Base-by-base conservation (phyloP, 2,113 vertebrate genomes). In the Corydoras maculifer region DNA sequence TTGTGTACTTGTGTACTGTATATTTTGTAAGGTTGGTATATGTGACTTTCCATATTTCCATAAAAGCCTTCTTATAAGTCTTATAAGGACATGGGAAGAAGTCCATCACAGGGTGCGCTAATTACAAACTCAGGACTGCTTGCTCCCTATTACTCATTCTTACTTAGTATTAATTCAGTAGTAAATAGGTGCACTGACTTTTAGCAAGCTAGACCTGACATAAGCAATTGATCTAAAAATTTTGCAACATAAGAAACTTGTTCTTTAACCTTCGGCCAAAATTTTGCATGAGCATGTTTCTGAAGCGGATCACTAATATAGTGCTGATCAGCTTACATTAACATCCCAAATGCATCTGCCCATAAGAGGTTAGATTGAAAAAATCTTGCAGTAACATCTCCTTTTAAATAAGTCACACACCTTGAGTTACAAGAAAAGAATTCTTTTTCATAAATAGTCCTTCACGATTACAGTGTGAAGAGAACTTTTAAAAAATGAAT, bases 241-340 rank as follows among this genome's bases (percentile, higher is more conserved):
- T 8, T n/a, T 60, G 69, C 18, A 35, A 66, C 29, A 70, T 49
- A 71, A 48, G 59, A 62, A 66, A 48, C 81, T 74, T 78, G 60
- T 75, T 65, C 68, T 65, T 51, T 72, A 78, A 72, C 78, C 78
- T 81, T 68, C 78, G 58, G 68, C 55, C 58, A 14, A 14, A 12
- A 62, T n/a, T 73, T 65, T 79, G 78, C 67, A 50, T 60, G 14
- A 68, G 74, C 61, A 71, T 67, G 73, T 54, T 66, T 76, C 53
- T 54, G 58, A 67, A 64, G 61, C 62, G 61, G 79, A 74, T 55
- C 80, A 74, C 82, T 83, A 79, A 82, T 84, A 78, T 73, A 73
- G 75, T 77, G 81, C 82, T 87, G 86, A 89, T 87, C 82, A 84
- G 75, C 78, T 80, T 84, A 82, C 88, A 87, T 88, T 89, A 88